Conservation (phyloP, 2,797 vertebrate genomes). For the Xenentodon cancila region DNA sequence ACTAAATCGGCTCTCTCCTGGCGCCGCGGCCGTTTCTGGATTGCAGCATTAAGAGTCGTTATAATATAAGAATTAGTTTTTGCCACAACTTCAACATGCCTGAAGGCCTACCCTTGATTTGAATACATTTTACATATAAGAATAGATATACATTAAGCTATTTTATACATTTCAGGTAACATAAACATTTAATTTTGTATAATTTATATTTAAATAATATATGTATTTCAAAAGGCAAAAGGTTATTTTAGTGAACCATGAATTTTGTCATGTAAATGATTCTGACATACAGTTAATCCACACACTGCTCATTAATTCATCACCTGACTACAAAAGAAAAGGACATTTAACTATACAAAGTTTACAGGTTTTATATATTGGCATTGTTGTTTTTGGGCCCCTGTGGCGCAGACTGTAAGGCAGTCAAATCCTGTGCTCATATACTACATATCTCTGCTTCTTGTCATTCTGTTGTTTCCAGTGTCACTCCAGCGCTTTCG, state of each 20-base stretch:
- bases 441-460: slow-evolving; percentile 70
- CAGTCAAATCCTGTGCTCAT: slow-evolving; percentile 74
- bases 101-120: slow-evolving; percentile 74
- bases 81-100: slow-evolving; percentile 73
- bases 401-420: slow-evolving; percentile 74
- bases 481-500: slow-evolving; percentile 18
- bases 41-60: slow-evolving; percentile 75
- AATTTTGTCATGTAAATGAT: slow-evolving; percentile 73
- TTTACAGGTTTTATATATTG: slow-evolving; percentile 67
- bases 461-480: slow-evolving; percentile 52
- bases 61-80: slow-evolving; percentile 57
- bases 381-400: slow-evolving; percentile 68
- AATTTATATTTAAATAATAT: slow-evolving; percentile 73
- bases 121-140: slow-evolving; percentile 77
- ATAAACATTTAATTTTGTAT: slow-evolving; percentile 75
- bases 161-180: slow-evolving; percentile 77
- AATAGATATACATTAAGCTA: slow-evolving; percentile 77
- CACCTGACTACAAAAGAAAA: slow-evolving; percentile 79
- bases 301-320: slow-evolving; percentile 77
- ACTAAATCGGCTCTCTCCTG: slow-evolving; percentile 45
- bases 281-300: slow-evolving; percentile 72
- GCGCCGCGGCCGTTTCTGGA: slow-evolving; percentile 62
- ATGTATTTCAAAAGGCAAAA: slow-evolving; percentile 76
- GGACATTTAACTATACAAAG: slow-evolving; percentile 74
- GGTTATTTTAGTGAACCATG: slow-evolving; percentile 76